phyloP scores from a whole-genome alignment of 2,888 invertebrate species.

The Lepetodrilus schrolli region DNA sequence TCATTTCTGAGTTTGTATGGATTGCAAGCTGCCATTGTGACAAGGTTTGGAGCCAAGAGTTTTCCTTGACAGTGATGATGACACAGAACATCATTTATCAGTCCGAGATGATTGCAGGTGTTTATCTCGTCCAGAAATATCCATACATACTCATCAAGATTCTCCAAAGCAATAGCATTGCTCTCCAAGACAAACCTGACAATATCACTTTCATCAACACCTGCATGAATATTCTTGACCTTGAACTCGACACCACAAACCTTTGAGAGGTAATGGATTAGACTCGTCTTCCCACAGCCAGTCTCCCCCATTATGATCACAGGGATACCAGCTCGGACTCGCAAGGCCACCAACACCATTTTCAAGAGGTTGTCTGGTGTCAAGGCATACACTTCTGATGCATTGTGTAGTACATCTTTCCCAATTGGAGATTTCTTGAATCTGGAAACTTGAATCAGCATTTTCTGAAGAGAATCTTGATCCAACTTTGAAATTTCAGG shows the following conservation, averaged over 20 bases:
- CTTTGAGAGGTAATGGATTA: slow-evolving; percentile 50
- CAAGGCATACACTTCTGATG: slow-evolving; percentile 46
- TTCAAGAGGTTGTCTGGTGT: slow-evolving; percentile 60
- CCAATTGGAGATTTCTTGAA: background rate
- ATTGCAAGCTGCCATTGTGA: slow-evolving; percentile 57
- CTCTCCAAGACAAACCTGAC: slow-evolving; percentile 31
- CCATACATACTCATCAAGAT: slow-evolving; percentile 41
- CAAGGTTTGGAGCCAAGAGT: slow-evolving; percentile 49
- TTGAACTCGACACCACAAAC: slow-evolving; percentile 47
- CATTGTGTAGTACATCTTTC: slow-evolving; percentile 17
- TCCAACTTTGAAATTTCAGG: slow-evolving; percentile 13
- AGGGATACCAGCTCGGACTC: slow-evolving; percentile 51
- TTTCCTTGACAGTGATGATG: slow-evolving; percentile 46
- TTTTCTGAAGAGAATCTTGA: slow-evolving; percentile 26
- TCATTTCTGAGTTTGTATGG: slow-evolving; percentile 51
- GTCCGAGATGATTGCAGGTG: slow-evolving; percentile 52
- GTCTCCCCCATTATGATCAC: slow-evolving; percentile 63
- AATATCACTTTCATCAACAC: slow-evolving; percentile 42
- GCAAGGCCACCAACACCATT: slow-evolving; percentile 53
- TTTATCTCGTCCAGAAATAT: slow-evolving; percentile 62
- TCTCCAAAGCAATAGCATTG: slow-evolving; percentile 35
- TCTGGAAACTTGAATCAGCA: slow-evolving; percentile 14
- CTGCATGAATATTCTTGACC: slow-evolving; percentile 57
- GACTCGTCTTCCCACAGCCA: slow-evolving; percentile 62
- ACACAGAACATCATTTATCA: slow-evolving; percentile 51